Conservation (phyloP, 2,797 vertebrate species). For the Siniperca scherzeri region DNA sequence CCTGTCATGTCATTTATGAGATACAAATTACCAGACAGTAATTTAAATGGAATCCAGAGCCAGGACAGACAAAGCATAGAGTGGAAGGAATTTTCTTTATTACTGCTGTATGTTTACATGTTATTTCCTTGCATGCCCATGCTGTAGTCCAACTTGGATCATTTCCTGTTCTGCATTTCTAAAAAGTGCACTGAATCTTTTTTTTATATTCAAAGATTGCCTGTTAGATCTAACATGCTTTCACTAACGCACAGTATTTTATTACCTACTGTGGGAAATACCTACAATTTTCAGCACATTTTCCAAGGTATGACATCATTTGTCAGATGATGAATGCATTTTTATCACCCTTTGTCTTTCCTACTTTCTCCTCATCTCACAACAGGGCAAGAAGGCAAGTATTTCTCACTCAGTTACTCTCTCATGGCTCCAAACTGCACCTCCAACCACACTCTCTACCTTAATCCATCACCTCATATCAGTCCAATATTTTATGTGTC, state of each 20-base stretch:
- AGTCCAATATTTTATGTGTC: constrained; percentile 43
- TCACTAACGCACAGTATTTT: constrained; percentile 21
- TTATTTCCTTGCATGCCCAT: constrained; percentile 9
- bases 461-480: constrained; percentile 65
- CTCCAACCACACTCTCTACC: constrained; percentile 48
- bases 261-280: constrained; percentile 45
- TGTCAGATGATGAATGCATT: constrained; percentile 62
- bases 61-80: constrained; percentile 5
- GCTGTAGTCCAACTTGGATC: neutral
- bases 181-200: neutral
- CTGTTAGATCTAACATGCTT: constrained; percentile 3
- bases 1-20: constrained; percentile 77
- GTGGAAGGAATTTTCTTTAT: constrained; percentile 22
- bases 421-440: constrained; percentile 32
- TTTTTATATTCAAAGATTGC: neutral
- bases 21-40: constrained; percentile 59
- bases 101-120: constrained; percentile 32
- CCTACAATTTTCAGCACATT: constrained; percentile 46
- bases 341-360: constrained; percentile 64
- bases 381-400: constrained; percentile 87
- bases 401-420: constrained; percentile 71
- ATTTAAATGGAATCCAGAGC: constrained; percentile 69
- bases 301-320: constrained; percentile 55
- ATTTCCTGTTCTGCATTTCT: constrained; percentile 24
- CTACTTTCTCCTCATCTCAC: constrained; percentile 49